Conservation (phyloP, 2,888 invertebrate genomes). For the Gibbula magus region DNA sequence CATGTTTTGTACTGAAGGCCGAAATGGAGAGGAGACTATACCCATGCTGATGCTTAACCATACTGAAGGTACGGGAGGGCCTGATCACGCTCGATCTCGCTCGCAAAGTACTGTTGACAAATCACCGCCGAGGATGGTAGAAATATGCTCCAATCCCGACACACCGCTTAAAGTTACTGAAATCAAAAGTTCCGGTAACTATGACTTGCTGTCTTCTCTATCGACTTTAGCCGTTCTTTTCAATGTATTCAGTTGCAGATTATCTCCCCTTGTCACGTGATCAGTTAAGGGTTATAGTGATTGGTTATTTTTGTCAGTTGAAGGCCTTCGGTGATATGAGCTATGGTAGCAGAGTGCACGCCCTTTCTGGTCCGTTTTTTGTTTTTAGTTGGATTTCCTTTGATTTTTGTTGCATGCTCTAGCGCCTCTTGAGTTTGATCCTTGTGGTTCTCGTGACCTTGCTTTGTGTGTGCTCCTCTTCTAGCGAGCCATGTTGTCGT, state of each 20-base stretch:
- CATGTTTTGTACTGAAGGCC: constrained; percentile 45
- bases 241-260: constrained; percentile 23
- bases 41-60: constrained; percentile 74
- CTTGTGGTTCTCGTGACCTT: background rate
- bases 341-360: constrained; percentile 6
- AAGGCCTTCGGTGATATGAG: background rate
- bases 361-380: too few relatives aligned
- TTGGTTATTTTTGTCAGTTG: constrained; percentile 10
- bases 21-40: constrained; percentile 72
- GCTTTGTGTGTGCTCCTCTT: background rate
- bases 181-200: constrained; percentile 62
- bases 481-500: background rate
- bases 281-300: constrained; percentile 14
- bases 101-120: constrained; percentile 48
- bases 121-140: constrained; percentile 63
- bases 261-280: constrained; percentile 19
- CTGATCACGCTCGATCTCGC: constrained; percentile 31
- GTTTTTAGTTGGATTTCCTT: background rate
- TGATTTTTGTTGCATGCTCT: background rate
- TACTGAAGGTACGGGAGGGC: constrained; percentile 56
- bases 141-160: constrained; percentile 65
- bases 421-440: background rate
- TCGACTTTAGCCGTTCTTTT: constrained; percentile 22
- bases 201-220: constrained; percentile 31
- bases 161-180: constrained; percentile 67